Evolutionary conservation across 2,888 invertebrate genomes (phyloP).

Genomic region (Drosophila nr. perissopoda): DNA sequence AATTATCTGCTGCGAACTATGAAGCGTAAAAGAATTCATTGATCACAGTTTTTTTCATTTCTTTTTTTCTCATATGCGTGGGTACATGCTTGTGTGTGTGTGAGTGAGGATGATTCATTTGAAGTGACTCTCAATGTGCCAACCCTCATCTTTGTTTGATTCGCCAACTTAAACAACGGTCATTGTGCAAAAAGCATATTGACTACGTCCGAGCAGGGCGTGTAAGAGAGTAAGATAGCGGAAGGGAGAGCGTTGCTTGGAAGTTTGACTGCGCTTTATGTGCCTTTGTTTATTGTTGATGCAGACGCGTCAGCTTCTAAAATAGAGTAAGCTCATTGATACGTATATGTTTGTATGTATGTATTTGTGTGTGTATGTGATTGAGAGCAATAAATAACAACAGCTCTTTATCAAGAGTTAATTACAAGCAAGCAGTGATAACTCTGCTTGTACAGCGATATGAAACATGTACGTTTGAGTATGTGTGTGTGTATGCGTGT

Average conservation of each 20-base stretch:
- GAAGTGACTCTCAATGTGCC: slow-evolving; percentile 22
- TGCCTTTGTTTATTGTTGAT: slow-evolving; percentile 41
- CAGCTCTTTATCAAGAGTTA: slow-evolving; percentile 54
- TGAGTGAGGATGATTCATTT: slow-evolving; percentile 63
- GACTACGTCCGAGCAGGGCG: slow-evolving; percentile 12
- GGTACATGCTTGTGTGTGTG: slow-evolving; percentile 15
- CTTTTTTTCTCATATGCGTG: slow-evolving; percentile 26
- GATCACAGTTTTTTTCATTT: slow-evolving; percentile 54
- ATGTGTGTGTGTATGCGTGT: slow-evolving; percentile 17
- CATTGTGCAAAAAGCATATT: slow-evolving; percentile 48
- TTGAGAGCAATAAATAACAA: slow-evolving; percentile 35
- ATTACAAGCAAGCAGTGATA: slow-evolving; percentile 44
- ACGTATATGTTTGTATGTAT: neutral
- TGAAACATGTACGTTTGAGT: slow-evolving; percentile 6
- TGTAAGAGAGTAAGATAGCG: slow-evolving; percentile 7
- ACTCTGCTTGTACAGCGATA: neutral
- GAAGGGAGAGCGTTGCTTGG: slow-evolving; percentile 1
- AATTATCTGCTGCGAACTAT: slow-evolving; percentile 40
- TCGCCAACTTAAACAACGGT: slow-evolving; percentile 57
- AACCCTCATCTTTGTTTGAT: slow-evolving; percentile 53
- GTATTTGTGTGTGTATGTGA: slow-evolving; percentile 4
- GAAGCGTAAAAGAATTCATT: slow-evolving; percentile 65
- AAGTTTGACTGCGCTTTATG: slow-evolving; percentile 31
- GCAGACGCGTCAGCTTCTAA: slow-evolving; percentile 39
- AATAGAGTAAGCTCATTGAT: slow-evolving; percentile 18